A percentile compares a stretch with the other conserved stretches of the same genome.
These are phyloP conservation scores for Aphrocallistes beatrix DNA, from an alignment of 37 sponge, comb jelly and placozoan genomes.

Conservation along the genomic window DNA sequence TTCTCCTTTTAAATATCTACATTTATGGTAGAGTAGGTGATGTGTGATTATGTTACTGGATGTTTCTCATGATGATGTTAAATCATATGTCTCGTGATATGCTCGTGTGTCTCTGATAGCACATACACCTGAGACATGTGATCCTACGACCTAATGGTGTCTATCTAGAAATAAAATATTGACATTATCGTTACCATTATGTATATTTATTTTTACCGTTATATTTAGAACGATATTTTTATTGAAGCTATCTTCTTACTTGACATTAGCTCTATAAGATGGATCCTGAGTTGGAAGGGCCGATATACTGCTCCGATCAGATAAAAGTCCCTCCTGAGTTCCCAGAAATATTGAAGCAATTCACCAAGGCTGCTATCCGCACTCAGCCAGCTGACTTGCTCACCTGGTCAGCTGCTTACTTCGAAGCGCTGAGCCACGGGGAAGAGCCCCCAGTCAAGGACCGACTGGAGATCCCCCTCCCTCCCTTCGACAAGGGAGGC, in stretches of 20 bases:
- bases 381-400: slow-evolving; percentile 86
- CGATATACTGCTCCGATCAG: slow-evolving; percentile 89
- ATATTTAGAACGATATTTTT: too few relatives aligned
- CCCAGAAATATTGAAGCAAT: slow-evolving; percentile 83
- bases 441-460: slow-evolving; percentile 78
- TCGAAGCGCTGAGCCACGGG: slow-evolving; percentile 56
- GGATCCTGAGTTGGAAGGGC: slow-evolving; percentile 55
- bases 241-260: too few relatives aligned
- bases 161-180: not conserved
- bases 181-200: not conserved
- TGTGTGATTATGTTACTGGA: too few relatives aligned
- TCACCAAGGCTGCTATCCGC: slow-evolving; percentile 94
- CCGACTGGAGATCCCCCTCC: slow-evolving; percentile 43
- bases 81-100: too few relatives aligned
- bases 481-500: slow-evolving; percentile 38
- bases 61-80: too few relatives aligned
- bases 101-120: too few relatives aligned
- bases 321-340: slow-evolving; percentile 86
- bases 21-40: too few relatives aligned
- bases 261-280: too few relatives aligned
- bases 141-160: too few relatives aligned
- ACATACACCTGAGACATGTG: too few relatives aligned
- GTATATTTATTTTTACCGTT: not conserved
- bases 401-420: slow-evolving; percentile 88
- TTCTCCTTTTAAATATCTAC: too few relatives aligned